These are phyloP conservation scores for Vimba vimba DNA, from an alignment of 2,113 vertebrate genomes.

Conservation along the genomic window DNA sequence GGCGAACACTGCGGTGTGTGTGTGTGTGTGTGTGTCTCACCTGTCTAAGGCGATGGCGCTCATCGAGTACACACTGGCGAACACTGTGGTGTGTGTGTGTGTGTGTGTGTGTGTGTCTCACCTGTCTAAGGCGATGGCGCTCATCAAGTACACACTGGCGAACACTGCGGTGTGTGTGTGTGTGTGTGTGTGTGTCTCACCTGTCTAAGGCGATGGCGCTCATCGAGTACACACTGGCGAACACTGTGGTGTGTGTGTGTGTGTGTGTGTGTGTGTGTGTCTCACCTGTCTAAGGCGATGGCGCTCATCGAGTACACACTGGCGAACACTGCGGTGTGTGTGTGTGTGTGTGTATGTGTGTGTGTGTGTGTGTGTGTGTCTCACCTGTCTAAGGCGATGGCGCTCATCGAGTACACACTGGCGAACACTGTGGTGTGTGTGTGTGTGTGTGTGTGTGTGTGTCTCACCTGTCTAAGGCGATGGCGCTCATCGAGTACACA, in stretches of 20 bases:
- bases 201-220: constrained; percentile 57
- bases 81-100: constrained; percentile 32
- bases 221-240: constrained; percentile 59
- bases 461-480: constrained; percentile 52
- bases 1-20: constrained; percentile 46
- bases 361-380: no score
- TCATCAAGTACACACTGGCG: constrained; percentile 58
- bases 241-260: constrained; percentile 32
- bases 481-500: constrained; percentile 59
- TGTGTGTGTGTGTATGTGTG: no score
- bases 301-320: constrained; percentile 59
- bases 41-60: constrained; percentile 57
- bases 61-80: constrained; percentile 59
- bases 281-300: constrained; percentile 54
- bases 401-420: constrained; percentile 58
- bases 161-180: constrained; percentile 40
- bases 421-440: constrained; percentile 46
- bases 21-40: not conserved
- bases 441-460: no score
- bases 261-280: no score
- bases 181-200: not conserved
- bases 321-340: constrained; percentile 52
- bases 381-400: constrained; percentile 57
- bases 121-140: constrained; percentile 58
- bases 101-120: no score